phyloP scores from a whole-genome alignment of 1,140 invertebrate species.

The Cotesia vestalis region DNA sequence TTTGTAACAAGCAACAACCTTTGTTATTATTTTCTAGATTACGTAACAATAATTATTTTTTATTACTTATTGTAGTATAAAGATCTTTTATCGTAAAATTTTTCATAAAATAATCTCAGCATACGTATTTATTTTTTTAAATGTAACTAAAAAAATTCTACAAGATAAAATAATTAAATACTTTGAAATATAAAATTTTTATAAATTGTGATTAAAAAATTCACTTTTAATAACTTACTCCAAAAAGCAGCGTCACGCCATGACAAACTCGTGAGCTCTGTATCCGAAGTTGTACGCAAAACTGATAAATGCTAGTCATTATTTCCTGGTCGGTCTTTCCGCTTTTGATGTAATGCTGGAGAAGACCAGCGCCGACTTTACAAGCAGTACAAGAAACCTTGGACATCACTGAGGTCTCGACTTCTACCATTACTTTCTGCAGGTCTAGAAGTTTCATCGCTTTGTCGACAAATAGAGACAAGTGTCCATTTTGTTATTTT shows the following conservation, averaged over 20 bases:
- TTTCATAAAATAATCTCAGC: too few relatives aligned
- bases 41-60: too few relatives aligned
- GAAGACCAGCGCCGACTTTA: slow-evolving; percentile 83
- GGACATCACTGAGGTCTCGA: slow-evolving; percentile 90
- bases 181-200: not conserved
- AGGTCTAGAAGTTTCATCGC: slow-evolving; percentile 82
- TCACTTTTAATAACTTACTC: slow-evolving; percentile 66
- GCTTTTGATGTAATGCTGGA: slow-evolving; percentile 84
- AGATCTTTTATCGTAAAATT: too few relatives aligned
- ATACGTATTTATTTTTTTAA: too few relatives aligned
- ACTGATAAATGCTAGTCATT: slow-evolving; percentile 83
- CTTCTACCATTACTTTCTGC: slow-evolving; percentile 84
- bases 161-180: too few relatives aligned
- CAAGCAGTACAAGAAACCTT: slow-evolving; percentile 91
- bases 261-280: slow-evolving; percentile 86
- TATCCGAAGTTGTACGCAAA: slow-evolving; percentile 85
- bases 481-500: slow-evolving; percentile 72
- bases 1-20: too few relatives aligned
- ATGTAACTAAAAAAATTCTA: too few relatives aligned
- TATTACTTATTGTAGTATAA: too few relatives aligned
- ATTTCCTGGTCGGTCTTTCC: slow-evolving; percentile 87
- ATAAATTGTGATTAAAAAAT: not conserved
- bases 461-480: slow-evolving; percentile 82
- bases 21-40: too few relatives aligned
- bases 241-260: slow-evolving; percentile 85